Evolutionary conservation across 2,888 invertebrate genomes (phyloP), one percentile per base, ranked within the genome.

Genomic region (Drosophila mimetica): DNA sequence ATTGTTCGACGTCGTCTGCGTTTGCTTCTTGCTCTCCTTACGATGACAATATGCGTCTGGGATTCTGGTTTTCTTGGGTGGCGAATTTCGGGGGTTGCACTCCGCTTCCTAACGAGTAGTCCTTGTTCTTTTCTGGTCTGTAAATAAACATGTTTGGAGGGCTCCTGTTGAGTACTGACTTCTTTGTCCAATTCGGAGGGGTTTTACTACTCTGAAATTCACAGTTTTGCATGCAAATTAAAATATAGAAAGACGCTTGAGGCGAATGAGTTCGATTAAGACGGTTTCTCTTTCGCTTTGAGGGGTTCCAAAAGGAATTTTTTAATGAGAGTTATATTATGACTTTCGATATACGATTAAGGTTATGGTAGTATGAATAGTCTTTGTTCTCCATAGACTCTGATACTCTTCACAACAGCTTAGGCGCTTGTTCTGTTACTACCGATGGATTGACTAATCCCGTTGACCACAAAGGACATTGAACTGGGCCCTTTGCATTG

Each of bases 71-170:
- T 74, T 41, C 46, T 41, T 54, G 22, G 13, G 20, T 61, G 41
- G 44, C 39, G 25, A 14, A 41, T 59, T 34, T 42, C 25, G 30
- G 51, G 48, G 48, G 50, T 51, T 58, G 50, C 28, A 13, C 18
- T 8, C 37, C 22, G 25, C 20, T 37, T 66, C 16, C 39, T 50
- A 47, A 25, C 39, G 60, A 63, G 69, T 65, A 72, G 71, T 76
- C 80, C 86, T 84, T 81, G 75, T 66, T 77, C 67, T 54, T 77
- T 81, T 72, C 18, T 39, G 57, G 52, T 69, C 76, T 82, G 85
- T 77, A 84, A 81, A 78, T 84, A 82, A 87, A 84, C 82, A 82
- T 87, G 87, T 82, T 82, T 69, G 47, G 69, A 63, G 71, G 63
- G 55, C 30, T 50, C 55, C 47, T 51, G 64, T 41, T 28, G 63